Conservation (phyloP, 2,888 invertebrate species). For the Brenthis ino region DNA sequence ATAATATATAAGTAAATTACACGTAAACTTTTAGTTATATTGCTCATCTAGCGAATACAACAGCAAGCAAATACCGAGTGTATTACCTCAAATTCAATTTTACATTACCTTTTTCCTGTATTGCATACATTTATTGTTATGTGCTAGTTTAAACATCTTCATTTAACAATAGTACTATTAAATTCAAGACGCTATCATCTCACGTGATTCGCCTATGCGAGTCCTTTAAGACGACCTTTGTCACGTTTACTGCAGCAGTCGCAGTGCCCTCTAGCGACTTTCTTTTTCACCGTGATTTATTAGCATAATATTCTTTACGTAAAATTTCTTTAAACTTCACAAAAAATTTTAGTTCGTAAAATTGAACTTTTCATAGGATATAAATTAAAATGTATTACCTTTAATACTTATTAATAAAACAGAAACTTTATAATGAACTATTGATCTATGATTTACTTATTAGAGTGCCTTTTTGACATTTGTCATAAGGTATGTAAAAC, state of each 20-base stretch:
- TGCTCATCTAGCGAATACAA: no score
- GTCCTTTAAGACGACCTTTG: conserved; percentile 20
- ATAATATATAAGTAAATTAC: no score
- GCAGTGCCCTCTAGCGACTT: conserved; percentile 12
- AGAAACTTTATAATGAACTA: no score
- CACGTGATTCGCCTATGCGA: conserved; percentile 27
- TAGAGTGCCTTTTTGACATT: no score
- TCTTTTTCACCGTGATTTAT: conserved; percentile 11
- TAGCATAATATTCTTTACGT: not conserved
- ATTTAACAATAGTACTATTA: conserved; percentile 1
- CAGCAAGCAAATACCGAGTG: not conserved
- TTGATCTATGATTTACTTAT: no score
- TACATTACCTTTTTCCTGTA: conserved; percentile 5
- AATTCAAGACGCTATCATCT: conserved; percentile 17
- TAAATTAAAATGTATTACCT: no score
- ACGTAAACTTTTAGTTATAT: no score
- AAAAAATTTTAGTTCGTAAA: not conserved
- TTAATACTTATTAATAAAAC: no score
- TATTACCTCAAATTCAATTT: conserved; percentile 3
- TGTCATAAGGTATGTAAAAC: no score
- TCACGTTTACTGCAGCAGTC: conserved; percentile 25
- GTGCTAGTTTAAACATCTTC: not conserved
- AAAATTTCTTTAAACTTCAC: not conserved
- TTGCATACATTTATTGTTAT: conserved; percentile 5
- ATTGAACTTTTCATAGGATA: no score